Evolutionary conservation across 2,797 vertebrate genomes (phyloP), one percentile per base, ranked within the genome.

Genomic region (Catharus ustulatus): DNA sequence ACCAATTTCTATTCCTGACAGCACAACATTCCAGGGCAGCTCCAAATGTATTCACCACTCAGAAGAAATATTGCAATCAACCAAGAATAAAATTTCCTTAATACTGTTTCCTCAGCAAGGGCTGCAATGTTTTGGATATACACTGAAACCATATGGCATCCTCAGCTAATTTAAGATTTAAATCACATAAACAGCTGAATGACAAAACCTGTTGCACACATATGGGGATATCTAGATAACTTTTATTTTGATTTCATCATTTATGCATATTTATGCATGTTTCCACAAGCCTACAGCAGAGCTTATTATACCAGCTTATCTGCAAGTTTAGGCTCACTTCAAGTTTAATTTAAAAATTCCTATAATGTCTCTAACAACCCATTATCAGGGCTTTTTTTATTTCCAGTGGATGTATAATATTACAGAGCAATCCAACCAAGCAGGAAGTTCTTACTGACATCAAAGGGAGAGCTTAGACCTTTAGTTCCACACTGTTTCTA

Each of bases 401-500:
- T 45, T 46, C 62, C 68, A 62, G 40, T 30, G 40, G 58, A 67
- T 75, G 15, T 83, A 72, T 49, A 85, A 38, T 62, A 90, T 61
- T 76, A n/a, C 5, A 69, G 75, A 27, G 40, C 89, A 89, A 74
- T 20, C n/a, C 78, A 77, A 3, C 58, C 83, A 55, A 87, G 81
- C 62, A 85, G 78, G 54, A 93, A 80, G 36, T 68, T 95, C 89
- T 92, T 92, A 85, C 43, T 84, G 76, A 89, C 79, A 75, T 93
- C 81, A 84, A 93, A 95, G 89, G 48, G 45, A 83, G 81, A 87
- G 40, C 78, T 95, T 62, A 94, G 83, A 94, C 83, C 89, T 87
- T 92, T 43, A 91, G 89, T 91, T 94, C 79, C 91, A 92, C 89
- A 26, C 66, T 45, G 72, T 90, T 96, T 90, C 87, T 80, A 77